A percentile compares a stretch with the other conserved stretches of the same genome.
phyloP scores from a whole-genome alignment of 2,797 vertebrate species.

The Allobates femoralis region DNA sequence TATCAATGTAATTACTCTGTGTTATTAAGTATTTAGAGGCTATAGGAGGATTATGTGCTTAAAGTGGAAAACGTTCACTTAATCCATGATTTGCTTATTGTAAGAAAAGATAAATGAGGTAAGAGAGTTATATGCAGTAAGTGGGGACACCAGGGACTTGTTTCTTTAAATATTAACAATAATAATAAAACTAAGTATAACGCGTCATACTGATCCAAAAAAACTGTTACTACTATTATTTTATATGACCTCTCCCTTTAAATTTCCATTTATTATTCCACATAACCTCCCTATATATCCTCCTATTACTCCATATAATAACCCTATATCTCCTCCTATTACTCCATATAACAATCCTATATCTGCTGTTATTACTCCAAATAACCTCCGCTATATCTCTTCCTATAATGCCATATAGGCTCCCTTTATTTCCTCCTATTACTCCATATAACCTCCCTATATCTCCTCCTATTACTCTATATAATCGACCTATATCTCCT shows the following conservation, averaged over 20 bases:
- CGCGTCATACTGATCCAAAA: not conserved
- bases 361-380: not conserved
- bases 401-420: not conserved
- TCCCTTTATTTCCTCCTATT: not conserved
- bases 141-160: not conserved
- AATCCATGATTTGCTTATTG: constrained; percentile 20
- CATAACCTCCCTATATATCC: not conserved
- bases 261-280: constrained; percentile 14
- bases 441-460: constrained; percentile 7
- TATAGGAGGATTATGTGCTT: constrained; percentile 32
- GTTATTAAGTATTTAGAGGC: constrained; percentile 27
- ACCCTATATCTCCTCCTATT: not conserved
- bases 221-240: not conserved
- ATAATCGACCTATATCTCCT: not conserved
- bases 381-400: not conserved
- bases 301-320: no score
- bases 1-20: constrained; percentile 27
- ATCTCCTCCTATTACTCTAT: constrained; percentile 9
- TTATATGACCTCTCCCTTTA: not conserved
- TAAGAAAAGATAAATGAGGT: constrained; percentile 23
- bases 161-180: constrained; percentile 10
- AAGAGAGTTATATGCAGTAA: not conserved
- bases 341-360: not conserved
- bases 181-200: not conserved
- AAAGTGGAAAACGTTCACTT: constrained; percentile 16